phyloP scores from a whole-genome alignment of 2,888 invertebrate species.

The Phyto melanocephala region DNA sequence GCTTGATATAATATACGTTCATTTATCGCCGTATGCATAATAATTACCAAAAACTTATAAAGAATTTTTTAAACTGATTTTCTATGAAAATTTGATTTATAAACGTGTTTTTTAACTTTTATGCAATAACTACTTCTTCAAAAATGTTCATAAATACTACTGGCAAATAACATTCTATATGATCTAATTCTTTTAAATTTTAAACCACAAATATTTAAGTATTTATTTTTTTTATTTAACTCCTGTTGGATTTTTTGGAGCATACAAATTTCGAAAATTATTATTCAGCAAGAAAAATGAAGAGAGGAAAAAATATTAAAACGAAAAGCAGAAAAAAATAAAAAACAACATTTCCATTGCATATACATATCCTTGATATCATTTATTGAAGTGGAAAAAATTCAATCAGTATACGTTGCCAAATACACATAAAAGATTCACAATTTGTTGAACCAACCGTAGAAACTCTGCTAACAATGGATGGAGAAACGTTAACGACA shows the following conservation, averaged over 20 bases:
- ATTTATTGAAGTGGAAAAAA: constrained; percentile 77
- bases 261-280: constrained; percentile 43
- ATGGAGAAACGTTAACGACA: constrained; percentile 11
- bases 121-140: no score
- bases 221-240: constrained; percentile 11
- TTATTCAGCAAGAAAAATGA: constrained; percentile 47
- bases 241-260: constrained; percentile 38
- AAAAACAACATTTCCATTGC: constrained; percentile 66
- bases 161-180: neutral
- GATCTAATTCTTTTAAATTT: neutral
- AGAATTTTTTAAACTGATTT: no score
- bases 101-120: no score
- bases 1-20: no score
- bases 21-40: no score
- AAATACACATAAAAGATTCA: constrained; percentile 66
- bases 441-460: constrained; percentile 47
- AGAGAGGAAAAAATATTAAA: constrained; percentile 4
- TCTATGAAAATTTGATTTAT: no score
- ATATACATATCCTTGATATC: constrained; percentile 78
- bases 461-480: constrained; percentile 48
- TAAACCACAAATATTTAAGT: constrained; percentile 2
- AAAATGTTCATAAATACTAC: no score
- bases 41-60: no score
- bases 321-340: constrained; percentile 16
- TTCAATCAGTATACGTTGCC: constrained; percentile 77